phyloP scores from a whole-genome alignment of 2,888 invertebrate genomes.

The Watsonalla binaria region DNA sequence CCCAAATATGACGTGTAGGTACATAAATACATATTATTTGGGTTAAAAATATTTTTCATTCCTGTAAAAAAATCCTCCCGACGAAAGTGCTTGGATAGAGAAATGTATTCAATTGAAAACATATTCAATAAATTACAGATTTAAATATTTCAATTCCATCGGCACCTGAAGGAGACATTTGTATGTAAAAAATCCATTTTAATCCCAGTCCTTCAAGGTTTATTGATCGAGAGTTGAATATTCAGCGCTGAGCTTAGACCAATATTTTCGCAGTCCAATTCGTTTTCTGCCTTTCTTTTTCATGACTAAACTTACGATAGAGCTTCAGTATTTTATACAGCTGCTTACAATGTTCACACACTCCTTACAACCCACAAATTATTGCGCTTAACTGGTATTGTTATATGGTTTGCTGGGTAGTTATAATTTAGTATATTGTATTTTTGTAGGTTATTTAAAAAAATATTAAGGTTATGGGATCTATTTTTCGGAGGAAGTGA shows the following conservation, averaged over 20 bases:
- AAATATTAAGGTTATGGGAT: too few species aligned
- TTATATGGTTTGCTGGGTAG: slow-evolving; percentile 5
- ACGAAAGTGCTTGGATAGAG: too few species aligned
- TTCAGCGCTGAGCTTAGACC: slow-evolving; percentile 32
- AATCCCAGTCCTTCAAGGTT: slow-evolving; percentile 29
- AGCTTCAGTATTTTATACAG: slow-evolving; percentile 28
- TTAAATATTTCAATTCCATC: background rate
- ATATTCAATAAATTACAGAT: background rate
- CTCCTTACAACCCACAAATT: slow-evolving; percentile 11
- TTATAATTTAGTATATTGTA: too few species aligned
- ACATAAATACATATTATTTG: too few species aligned
- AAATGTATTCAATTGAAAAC: too few species aligned
- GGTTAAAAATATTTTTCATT: too few species aligned
- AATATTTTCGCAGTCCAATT: slow-evolving; percentile 45
- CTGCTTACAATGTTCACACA: slow-evolving; percentile 26
- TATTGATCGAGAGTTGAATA: slow-evolving; percentile 40
- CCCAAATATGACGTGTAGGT: too few species aligned
- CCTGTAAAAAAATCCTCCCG: too few species aligned
- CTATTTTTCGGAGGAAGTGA: too few species aligned
- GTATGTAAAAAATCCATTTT: slow-evolving; percentile 24
- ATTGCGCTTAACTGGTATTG: slow-evolving; percentile 3
- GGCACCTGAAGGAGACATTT: slow-evolving; percentile 3
- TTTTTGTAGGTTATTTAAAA: too few species aligned
- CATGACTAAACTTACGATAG: slow-evolving; percentile 40
- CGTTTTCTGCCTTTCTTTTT: slow-evolving; percentile 38